phyloP scores from a whole-genome alignment of 2,797 vertebrate genomes.

The Acrossocheilus wenchowensis region DNA sequence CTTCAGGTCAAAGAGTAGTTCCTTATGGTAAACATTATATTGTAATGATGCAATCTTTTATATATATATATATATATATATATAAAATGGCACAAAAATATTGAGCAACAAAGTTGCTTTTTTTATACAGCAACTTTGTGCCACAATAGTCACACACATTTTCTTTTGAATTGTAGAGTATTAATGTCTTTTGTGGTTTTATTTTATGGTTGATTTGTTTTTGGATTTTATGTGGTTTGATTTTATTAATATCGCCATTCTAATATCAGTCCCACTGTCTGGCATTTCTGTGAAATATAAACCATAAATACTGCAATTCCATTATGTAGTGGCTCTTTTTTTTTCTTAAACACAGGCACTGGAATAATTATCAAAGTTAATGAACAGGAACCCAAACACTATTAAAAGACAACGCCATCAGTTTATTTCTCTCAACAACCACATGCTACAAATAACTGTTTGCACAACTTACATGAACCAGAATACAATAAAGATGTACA shows the following conservation, averaged over 20 bases:
- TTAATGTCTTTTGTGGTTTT: neutral
- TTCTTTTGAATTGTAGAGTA: neutral
- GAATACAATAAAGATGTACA: slow-evolving; percentile 11
- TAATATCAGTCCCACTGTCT: neutral
- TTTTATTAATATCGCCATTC: neutral
- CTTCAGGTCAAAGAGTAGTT: neutral
- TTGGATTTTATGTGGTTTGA: neutral
- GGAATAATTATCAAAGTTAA: too few relatives aligned
- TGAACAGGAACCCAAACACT: neutral
- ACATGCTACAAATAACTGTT: slow-evolving; percentile 9
- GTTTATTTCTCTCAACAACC: slow-evolving; percentile 9
- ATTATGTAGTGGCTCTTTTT: too few relatives aligned
- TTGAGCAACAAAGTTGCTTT: too few relatives aligned
- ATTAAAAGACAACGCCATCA: neutral
- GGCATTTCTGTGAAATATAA: neutral
- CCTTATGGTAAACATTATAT: neutral
- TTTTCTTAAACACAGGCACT: neutral
- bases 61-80: neutral
- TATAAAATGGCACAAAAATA: neutral
- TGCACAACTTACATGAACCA: slow-evolving; percentile 16
- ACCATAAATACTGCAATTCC: neutral
- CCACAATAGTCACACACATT: neutral
- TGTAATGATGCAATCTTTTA: neutral
- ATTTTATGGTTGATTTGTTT: too few relatives aligned
- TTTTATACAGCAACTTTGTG: too few relatives aligned